These are phyloP conservation scores for Cnemophilus loriae DNA, from an alignment of 2,113 vertebrate genomes.

Conservation along the genomic window DNA sequence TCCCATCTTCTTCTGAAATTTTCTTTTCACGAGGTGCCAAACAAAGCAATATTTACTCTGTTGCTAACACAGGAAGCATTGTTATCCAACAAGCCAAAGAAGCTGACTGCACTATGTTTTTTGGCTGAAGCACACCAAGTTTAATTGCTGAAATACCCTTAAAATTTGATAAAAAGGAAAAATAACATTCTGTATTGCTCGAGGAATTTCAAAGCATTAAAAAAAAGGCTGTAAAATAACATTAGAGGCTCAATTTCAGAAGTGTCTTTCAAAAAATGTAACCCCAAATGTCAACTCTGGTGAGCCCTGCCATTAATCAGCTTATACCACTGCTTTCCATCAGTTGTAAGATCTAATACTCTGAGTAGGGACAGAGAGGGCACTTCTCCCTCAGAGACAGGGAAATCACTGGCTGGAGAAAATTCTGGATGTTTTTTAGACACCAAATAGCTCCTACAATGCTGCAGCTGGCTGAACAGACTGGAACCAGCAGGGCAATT, in stretches of 20 bases:
- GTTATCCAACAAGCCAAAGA: not conserved
- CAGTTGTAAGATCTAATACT: not conserved
- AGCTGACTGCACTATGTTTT: not conserved
- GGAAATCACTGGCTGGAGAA: not conserved
- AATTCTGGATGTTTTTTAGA: not conserved
- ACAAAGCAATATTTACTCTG: not conserved
- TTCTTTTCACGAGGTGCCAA: not conserved
- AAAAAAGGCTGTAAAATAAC: conserved; percentile 22
- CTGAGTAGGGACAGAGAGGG: not conserved
- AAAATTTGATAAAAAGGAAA: conserved; percentile 40
- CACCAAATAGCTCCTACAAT: not conserved
- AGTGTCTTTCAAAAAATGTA: conserved; percentile 14
- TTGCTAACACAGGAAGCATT: not conserved
- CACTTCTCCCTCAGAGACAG: not conserved
- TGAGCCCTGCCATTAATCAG: conserved; percentile 13
- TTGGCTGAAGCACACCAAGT: not conserved
- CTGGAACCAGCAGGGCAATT: not conserved
- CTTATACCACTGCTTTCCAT: not conserved
- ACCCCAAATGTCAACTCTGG: not conserved
- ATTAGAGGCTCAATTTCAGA: not conserved
- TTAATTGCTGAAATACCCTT: conserved; percentile 22
- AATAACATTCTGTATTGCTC: conserved; percentile 32
- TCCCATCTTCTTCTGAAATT: not conserved
- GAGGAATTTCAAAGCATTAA: conserved; percentile 29
- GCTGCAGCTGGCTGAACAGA: not conserved